Conservation (phyloP, 2,888 invertebrate species). For the Epirrhoe alternata region DNA sequence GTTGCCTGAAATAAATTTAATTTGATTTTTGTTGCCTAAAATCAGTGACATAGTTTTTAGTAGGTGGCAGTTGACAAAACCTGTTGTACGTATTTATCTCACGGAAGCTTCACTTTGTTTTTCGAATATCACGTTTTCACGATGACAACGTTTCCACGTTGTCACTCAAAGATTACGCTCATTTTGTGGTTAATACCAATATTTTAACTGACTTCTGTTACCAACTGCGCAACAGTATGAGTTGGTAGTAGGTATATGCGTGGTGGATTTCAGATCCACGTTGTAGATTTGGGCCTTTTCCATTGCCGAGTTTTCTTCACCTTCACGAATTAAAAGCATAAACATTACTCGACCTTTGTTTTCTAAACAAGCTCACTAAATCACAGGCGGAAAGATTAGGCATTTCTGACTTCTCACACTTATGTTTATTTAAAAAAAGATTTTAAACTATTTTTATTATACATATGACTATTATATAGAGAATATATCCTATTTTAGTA, state of each 20-base stretch:
- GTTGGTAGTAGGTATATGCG: slow-evolving; percentile 55
- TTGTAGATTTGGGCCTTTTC: slow-evolving; percentile 53
- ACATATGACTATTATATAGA: too few relatives aligned
- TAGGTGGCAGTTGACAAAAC: too few relatives aligned
- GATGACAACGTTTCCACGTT: too few relatives aligned
- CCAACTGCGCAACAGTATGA: slow-evolving; percentile 45
- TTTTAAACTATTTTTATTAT: neutral
- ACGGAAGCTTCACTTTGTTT: neutral
- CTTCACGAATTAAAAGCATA: slow-evolving; percentile 65
- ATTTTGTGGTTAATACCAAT: neutral
- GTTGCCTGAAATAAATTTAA: too few relatives aligned
- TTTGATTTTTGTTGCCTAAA: too few relatives aligned
- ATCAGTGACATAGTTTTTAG: too few relatives aligned
- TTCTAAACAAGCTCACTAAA: slow-evolving; percentile 63
- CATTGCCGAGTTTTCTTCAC: slow-evolving; percentile 59
- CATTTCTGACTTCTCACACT: slow-evolving; percentile 55
- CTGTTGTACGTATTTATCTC: too few relatives aligned
- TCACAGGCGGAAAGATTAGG: slow-evolving; percentile 59
- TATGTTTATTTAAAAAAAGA: slow-evolving; percentile 38
- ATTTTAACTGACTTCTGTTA: neutral
- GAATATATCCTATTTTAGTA: too few relatives aligned
- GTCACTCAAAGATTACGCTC: too few relatives aligned
- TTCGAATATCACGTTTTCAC: neutral
- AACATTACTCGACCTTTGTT: slow-evolving; percentile 62
- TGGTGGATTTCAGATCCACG: too few relatives aligned